Base-by-base conservation (phyloP, 2,888 invertebrate species). In the Tipula helvola region DNA sequence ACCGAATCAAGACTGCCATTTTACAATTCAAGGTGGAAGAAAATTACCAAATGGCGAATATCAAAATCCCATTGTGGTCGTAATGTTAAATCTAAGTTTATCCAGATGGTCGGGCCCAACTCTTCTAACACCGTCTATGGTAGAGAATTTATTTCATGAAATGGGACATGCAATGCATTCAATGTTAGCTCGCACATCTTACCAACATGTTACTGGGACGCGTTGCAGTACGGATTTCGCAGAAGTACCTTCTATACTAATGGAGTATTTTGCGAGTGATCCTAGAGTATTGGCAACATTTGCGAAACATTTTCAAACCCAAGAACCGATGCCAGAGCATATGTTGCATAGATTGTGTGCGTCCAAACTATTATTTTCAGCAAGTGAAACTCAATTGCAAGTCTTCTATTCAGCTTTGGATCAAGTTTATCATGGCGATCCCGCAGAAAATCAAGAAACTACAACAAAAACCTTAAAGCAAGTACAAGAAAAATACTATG, bases 141-240 rank as follows among this genome's bases (percentile, higher is more conserved):
- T 99, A 8, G 99, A 99, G 91, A 99, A 99, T 92, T 93, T 99
- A 88, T 99, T 99, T 92, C 99, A 99, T 91, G 99, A 99, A 93
- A 96, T 98, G 95, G 99, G 99, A 0, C 99, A 99, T 92, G 99
- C 99, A 16, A 95, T 99, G 94, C 99, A 99, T 92, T 98, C 99
- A 18, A 99, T 99, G 98, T 92, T 99, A 88, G 99, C 97, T 2
- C 94, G 98, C 88, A 98, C 99, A 0, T 94, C 94, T 87, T 97
- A 98, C 92, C 99, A 99, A 92, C 99, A 99, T 92, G 98, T 99
- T 84, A 96, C 98, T 3, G 99, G 99, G 87, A 99, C 99, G 0
- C 93, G 99, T 87, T 99, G 99, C 90, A 95, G 97, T 88, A 99
- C 99, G 4, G 99, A 99, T 93, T 97, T 99, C 90, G 99, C 99